Base-by-base conservation (phyloP, 2,797 vertebrate genomes). In the Alfaro cultratus region DNA sequence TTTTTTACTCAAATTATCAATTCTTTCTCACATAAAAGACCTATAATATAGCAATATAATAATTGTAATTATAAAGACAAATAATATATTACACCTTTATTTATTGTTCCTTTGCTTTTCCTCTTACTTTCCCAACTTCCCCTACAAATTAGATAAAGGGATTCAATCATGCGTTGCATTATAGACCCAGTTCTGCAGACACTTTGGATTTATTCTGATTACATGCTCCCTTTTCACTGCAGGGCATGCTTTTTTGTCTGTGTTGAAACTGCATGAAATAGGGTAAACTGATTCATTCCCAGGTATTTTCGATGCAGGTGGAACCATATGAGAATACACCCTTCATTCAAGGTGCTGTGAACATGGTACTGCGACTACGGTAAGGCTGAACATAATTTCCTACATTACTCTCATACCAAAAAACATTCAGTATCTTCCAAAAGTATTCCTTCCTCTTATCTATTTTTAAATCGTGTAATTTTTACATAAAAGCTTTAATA, bases 291-390 rank as follows among this genome's bases (percentile, higher is more conserved):
- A 47, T 81, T 87, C 53, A 80, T 76, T 55, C 81, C 78, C 26
- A 68, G 43, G 45, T 82, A 43, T 84, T 83, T 84, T n/a, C 80
- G 74, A 31, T 78, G 78, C 94, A 99, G 98, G 96, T 96, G 85
- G 96, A 96, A 85, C 96, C 97, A 18, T 96, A 92, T 81, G 96
- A 96, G 89, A 94, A 94, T 75, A 90, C 94, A 0, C 91, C 95
- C 75, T 95, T 95, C 89, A 94, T 92, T 92, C 95, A 96, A 93
- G 95, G 96, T 88, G 97, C 96, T 0, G 95, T 99, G 92, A 99
- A 99, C 96, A 98, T 99, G 94, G 98, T 99, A 76, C 96, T 99
- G 89, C 96, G 98, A 90, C 96, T 99, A 95, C 98, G 98, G 98
- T 99, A 95, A 97, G 96, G 88, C 62, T 49, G 8, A 12, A 53